Percentiles rank a stretch among this genome's conserved stretches.
Conservation (phyloP, 2,888 invertebrate species). For the Drosophila paramelanica region DNA sequence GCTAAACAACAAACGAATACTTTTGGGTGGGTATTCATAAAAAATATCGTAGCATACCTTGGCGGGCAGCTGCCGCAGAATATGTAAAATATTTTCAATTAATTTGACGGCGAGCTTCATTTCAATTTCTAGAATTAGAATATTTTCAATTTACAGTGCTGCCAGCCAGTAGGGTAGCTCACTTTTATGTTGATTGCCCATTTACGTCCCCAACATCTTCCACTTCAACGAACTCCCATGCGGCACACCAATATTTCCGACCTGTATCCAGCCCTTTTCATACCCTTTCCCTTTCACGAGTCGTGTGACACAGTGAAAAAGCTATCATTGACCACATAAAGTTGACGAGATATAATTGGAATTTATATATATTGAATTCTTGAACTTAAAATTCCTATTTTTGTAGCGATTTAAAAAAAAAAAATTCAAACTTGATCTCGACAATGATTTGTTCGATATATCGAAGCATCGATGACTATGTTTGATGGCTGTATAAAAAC, state of each 20-base stretch:
- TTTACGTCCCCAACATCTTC: constrained; percentile 46
- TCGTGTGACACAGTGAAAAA: too few species aligned
- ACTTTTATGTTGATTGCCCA: constrained; percentile 58
- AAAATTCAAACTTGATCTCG: too few species aligned
- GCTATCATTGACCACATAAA: too few species aligned
- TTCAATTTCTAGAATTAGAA: constrained; percentile 69
- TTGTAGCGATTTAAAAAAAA: too few species aligned
- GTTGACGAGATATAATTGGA: too few species aligned
- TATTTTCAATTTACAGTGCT: constrained; percentile 61
- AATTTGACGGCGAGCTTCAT: constrained; percentile 63
- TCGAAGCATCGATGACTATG: too few species aligned
- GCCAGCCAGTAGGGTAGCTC: constrained; percentile 15
- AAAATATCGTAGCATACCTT: constrained; percentile 48
- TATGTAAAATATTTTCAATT: constrained; percentile 77
- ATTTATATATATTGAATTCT: too few species aligned
- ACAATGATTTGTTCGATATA: too few species aligned
- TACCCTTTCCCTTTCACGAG: neutral
- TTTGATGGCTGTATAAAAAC: too few species aligned
- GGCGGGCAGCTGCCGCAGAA: constrained; percentile 44
- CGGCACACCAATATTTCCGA: constrained; percentile 19
- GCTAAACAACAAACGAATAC: constrained; percentile 53
- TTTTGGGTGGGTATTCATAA: constrained; percentile 20
- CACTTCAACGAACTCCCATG: constrained; percentile 26
- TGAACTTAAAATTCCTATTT: too few species aligned
- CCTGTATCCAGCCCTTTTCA: constrained; percentile 55